Evolutionary conservation across 2,113 vertebrate genomes (phyloP).

Genomic region (Gymnocephalus cernua): DNA sequence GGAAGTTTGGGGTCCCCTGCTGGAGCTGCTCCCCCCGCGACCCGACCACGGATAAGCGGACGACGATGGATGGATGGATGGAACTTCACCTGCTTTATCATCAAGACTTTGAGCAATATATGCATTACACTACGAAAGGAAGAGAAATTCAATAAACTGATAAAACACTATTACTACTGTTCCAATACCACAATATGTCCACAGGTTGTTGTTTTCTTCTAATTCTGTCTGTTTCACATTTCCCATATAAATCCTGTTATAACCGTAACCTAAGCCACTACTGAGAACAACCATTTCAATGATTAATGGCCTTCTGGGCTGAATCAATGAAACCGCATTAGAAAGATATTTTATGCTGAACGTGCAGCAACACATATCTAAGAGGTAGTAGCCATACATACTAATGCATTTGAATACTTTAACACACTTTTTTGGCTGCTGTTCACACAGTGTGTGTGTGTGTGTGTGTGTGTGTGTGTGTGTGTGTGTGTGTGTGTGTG

Average conservation of each 20-base stretch:
- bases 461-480: neutral
- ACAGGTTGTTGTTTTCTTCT: no score
- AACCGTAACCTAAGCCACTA: constrained; percentile 34
- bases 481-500: neutral
- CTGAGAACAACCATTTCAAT: constrained; percentile 54
- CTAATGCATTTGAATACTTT: constrained; percentile 2
- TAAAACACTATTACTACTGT: no score
- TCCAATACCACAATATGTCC: no score
- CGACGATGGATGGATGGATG: no score
- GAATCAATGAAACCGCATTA: constrained; percentile 66
- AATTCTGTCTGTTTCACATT: constrained; percentile 40
- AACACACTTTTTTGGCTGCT: constrained; percentile 7
- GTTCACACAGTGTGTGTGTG: neutral
- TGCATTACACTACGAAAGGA: neutral
- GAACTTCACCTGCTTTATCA: constrained; percentile 6
- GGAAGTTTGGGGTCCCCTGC: no score
- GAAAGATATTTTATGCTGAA: constrained; percentile 59
- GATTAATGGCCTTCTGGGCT: constrained; percentile 51
- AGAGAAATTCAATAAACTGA: neutral
- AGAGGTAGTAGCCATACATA: constrained; percentile 22
- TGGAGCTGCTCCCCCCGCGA: no score
- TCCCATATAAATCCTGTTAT: constrained; percentile 56
- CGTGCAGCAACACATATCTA: constrained; percentile 36
- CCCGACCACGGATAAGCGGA: no score
- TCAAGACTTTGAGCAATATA: neutral